Conservation (phyloP, 2,113 vertebrate species). For the Ptilonorhynchus violaceus region DNA sequence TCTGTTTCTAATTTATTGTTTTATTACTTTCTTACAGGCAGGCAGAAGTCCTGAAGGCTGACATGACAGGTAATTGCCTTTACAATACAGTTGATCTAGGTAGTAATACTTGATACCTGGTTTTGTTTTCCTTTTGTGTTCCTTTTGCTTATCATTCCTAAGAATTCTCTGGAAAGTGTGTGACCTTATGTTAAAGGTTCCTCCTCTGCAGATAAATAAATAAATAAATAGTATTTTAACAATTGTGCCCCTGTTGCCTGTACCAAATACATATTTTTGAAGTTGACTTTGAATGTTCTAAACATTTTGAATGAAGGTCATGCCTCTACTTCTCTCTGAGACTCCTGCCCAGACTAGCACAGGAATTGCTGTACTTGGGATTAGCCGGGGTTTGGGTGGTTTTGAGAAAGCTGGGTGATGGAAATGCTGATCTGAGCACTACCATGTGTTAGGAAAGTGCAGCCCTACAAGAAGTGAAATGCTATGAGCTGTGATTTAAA, state of each 20-base stretch:
- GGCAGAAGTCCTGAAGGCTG: slow-evolving; percentile 99
- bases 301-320: neutral
- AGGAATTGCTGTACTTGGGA: neutral
- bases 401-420: neutral
- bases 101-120: neutral
- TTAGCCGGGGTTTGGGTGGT: neutral
- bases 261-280: neutral
- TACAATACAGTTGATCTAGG: neutral
- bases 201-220: neutral
- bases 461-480: neutral
- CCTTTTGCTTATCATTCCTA: neutral
- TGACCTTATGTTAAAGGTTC: neutral
- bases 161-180: neutral
- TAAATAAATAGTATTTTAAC: neutral
- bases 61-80: slow-evolving; percentile 91
- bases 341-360: neutral
- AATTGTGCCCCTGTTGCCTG: neutral
- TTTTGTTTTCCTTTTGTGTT: neutral
- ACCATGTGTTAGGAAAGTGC: neutral
- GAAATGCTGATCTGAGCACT: neutral
- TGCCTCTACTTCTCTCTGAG: neutral
- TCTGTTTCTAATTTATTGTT: slow-evolving; percentile 39
- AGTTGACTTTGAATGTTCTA: neutral
- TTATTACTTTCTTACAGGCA: slow-evolving; percentile 80
- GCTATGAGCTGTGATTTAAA: neutral